A percentile compares a stretch with the other conserved stretches of the same genome.
phyloP scores from a whole-genome alignment of 2,888 invertebrate species.

The Hydriomena furcata region DNA sequence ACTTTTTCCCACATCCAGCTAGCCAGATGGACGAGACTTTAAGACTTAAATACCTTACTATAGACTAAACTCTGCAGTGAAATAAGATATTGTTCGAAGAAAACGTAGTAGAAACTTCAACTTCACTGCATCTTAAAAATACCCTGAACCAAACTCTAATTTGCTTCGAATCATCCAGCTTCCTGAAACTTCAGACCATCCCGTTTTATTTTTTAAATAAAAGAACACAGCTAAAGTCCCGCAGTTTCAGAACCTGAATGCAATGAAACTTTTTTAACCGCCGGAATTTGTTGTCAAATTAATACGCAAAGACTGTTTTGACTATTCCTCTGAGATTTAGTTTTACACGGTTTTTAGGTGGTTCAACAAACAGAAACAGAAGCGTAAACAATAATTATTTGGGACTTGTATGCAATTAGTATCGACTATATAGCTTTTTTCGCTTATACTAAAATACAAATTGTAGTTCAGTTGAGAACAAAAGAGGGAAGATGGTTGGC shows the following conservation, averaged over 20 bases:
- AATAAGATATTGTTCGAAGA: not conserved
- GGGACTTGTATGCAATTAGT: no score
- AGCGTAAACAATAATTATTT: no score
- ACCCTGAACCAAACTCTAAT: conserved; percentile 18
- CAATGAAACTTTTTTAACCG: conserved; percentile 13
- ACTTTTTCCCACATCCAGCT: no score
- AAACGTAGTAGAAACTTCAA: not conserved
- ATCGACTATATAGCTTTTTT: no score
- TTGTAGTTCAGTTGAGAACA: no score
- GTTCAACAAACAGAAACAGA: no score
- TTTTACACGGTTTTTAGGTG: no score
- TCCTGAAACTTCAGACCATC: conserved; percentile 16
- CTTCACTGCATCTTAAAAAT: conserved; percentile 6
- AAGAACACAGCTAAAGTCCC: conserved; percentile 13
- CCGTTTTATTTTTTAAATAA: conserved; percentile 23
- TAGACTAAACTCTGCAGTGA: not conserved
- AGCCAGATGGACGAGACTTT: no score
- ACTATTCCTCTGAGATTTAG: no score
- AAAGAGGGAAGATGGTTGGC: no score
- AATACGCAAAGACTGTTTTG: not conserved
- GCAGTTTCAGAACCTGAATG: conserved; percentile 16
- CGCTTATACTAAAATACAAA: no score
- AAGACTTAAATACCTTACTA: not conserved
- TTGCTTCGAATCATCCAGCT: conserved; percentile 30
- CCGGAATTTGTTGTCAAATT: conserved; percentile 17